Evolutionary conservation across 2,888 invertebrate genomes (phyloP).

Genomic region (Anticlea derivata): DNA sequence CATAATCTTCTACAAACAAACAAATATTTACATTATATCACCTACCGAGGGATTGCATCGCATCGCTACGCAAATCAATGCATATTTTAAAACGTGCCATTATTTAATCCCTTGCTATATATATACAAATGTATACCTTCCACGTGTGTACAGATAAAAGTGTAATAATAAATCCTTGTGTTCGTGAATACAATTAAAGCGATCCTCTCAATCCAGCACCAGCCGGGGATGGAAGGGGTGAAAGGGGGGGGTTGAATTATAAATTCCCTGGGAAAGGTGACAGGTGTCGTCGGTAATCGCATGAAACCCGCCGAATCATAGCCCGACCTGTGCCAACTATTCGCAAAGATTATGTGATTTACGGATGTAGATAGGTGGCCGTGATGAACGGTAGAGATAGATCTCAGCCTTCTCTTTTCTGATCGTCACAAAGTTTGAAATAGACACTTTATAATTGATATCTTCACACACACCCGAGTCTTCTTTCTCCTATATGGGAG

Average conservation of each 20-base stretch:
- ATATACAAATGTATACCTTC: background rate
- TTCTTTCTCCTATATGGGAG: no score
- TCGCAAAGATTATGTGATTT: slow-evolving; percentile 45
- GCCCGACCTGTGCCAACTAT: slow-evolving; percentile 56
- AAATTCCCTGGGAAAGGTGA: slow-evolving; percentile 78
- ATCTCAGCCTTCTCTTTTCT: background rate
- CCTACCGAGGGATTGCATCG: slow-evolving; percentile 21
- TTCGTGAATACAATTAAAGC: slow-evolving; percentile 76
- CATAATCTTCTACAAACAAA: no score
- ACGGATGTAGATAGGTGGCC: slow-evolving; percentile 3
- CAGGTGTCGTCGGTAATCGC: slow-evolving; percentile 77
- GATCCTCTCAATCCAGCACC: slow-evolving; percentile 62
- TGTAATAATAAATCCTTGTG: slow-evolving; percentile 67
- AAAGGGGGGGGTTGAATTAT: slow-evolving; percentile 63
- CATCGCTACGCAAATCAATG: slow-evolving; percentile 25
- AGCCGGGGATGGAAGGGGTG: slow-evolving; percentile 22
- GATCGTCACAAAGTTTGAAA: no score
- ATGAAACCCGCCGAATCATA: slow-evolving; percentile 70
- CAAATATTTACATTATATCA: background rate
- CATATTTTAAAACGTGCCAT: slow-evolving; percentile 32
- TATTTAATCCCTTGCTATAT: slow-evolving; percentile 31
- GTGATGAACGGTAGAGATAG: background rate
- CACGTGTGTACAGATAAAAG: slow-evolving; percentile 22
- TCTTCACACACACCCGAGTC: no score
- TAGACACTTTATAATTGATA: no score